A percentile compares a stretch with the other conserved stretches of the same genome.
phyloP scores from a whole-genome alignment of 2,113 vertebrate genomes.

The Onychostruthus taczanowskii region DNA sequence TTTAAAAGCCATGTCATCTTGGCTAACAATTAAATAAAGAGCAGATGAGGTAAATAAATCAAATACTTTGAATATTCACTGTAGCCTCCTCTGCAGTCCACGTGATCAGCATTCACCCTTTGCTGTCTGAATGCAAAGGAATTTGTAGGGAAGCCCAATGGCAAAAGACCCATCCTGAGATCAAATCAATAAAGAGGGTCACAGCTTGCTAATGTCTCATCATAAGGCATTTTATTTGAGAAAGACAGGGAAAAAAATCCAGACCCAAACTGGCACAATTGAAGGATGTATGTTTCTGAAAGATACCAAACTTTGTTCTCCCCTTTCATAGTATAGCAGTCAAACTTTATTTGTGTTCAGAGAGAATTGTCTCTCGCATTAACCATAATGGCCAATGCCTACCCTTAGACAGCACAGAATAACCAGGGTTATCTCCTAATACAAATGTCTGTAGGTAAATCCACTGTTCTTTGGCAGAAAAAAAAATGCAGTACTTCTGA shows the following conservation, averaged over 20 bases:
- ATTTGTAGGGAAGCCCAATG: neutral
- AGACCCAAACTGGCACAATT: neutral
- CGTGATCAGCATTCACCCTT: neutral
- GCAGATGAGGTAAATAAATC: neutral
- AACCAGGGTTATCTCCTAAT: neutral
- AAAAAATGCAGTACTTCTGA: neutral
- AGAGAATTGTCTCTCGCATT: neutral
- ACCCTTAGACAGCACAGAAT: neutral
- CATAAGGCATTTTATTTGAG: neutral
- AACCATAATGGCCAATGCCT: neutral
- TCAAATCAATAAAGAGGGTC: neutral
- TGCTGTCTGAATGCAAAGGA: neutral
- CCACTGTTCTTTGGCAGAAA: neutral
- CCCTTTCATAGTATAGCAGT: neutral
- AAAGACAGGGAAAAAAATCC: neutral
- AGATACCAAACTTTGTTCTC: neutral
- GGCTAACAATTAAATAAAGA: neutral
- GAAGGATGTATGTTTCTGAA: neutral
- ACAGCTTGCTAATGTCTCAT: neutral
- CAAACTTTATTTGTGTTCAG: neutral
- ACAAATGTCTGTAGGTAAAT: neutral
- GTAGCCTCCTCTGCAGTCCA: neutral
- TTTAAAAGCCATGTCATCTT: neutral
- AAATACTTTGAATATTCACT: neutral
- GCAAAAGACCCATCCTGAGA: neutral